Evolutionary conservation across 2,113 vertebrate genomes (phyloP), one percentile per base, ranked within the genome.

Genomic region (Otocyon megalotis): DNA sequence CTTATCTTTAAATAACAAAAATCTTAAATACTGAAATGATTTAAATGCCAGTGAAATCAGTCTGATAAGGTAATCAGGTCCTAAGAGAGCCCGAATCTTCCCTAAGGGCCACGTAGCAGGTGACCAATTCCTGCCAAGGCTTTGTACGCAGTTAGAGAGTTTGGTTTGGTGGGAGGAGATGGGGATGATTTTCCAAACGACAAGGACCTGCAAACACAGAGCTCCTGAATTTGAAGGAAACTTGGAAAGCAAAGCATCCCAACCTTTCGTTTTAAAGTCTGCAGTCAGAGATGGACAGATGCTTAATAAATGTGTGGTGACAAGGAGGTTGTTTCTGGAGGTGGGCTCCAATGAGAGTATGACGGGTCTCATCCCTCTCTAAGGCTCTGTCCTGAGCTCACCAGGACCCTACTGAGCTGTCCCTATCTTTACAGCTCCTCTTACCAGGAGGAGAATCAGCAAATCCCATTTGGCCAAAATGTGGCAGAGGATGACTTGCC

Each of bases 311-410:
- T 11, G 6, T 2, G 15, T 20, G 35, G 2, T 1, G 72, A 63
- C 30, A 8, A 16, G 50, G 12, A 8, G 16, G 22, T 9, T 13
- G 1, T 12, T 14, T 62, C 24, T 16, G 32, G 53, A 54, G 0
- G 0, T 8, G 1, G 35, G 32, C 2, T 54, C 43, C 30, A 2
- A 4, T 0, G 19, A 17, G 8, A 48, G 5, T 3, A 83, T 0
- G 3, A 20, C 11, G 24, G 0, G 3, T 2, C 30, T 13, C 8
- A 0, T n/a, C 0, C 1, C n/a, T 2, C 53, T n/a, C 35, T 2
- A 6, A 7, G 0, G 30, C 53, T 19, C n/a, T 19, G 62, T 32
- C 26, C 62, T 19, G 65, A 4, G 24, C 69, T 56, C 32, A 8
- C 58, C 3, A 30, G 11, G 26, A 24, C 43, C 19, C 77, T 26